phyloP scores from a whole-genome alignment of 2,888 invertebrate species.

The Zygaena filipendulae region DNA sequence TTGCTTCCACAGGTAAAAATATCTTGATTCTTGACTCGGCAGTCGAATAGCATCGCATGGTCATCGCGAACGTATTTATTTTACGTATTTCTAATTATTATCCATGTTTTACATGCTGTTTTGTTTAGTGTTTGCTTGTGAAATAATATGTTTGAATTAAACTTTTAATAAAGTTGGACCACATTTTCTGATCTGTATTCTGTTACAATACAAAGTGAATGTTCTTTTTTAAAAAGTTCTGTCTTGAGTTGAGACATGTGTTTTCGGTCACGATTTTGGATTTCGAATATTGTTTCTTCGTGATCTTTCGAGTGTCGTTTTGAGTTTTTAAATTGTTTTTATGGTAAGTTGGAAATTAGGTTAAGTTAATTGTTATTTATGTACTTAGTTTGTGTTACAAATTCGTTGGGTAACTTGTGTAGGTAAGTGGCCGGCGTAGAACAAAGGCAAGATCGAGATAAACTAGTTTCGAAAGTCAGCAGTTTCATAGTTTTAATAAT shows the following conservation, averaged over 20 bases:
- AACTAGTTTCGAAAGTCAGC: constrained; percentile 46
- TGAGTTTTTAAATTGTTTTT: too few relatives aligned
- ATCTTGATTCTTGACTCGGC: constrained; percentile 37
- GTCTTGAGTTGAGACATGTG: too few relatives aligned
- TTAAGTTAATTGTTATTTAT: too few relatives aligned
- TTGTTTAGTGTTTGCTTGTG: constrained; percentile 11
- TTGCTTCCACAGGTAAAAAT: constrained; percentile 63
- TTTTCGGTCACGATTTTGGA: constrained; percentile 27
- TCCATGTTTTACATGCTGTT: neutral
- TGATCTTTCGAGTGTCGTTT: too few relatives aligned
- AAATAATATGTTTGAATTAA: constrained; percentile 7
- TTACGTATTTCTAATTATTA: neutral
- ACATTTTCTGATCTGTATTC: too few relatives aligned
- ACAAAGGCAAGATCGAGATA: constrained; percentile 34
- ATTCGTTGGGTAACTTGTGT: too few relatives aligned
- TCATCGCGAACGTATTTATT: constrained; percentile 24
- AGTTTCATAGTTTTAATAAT: constrained; percentile 24
- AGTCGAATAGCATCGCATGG: constrained; percentile 48
- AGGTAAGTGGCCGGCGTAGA: constrained; percentile 24
- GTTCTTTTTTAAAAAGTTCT: too few relatives aligned
- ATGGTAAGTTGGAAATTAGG: too few relatives aligned
- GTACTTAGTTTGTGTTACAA: too few relatives aligned
- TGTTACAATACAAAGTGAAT: too few relatives aligned
- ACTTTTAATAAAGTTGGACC: constrained; percentile 6
- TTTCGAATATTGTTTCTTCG: too few relatives aligned